Percentiles rank a stretch among this genome's conserved stretches.
These are phyloP conservation scores for Tenthredo livida DNA, from an alignment of 2,888 invertebrate genomes.

Conservation along the genomic window DNA sequence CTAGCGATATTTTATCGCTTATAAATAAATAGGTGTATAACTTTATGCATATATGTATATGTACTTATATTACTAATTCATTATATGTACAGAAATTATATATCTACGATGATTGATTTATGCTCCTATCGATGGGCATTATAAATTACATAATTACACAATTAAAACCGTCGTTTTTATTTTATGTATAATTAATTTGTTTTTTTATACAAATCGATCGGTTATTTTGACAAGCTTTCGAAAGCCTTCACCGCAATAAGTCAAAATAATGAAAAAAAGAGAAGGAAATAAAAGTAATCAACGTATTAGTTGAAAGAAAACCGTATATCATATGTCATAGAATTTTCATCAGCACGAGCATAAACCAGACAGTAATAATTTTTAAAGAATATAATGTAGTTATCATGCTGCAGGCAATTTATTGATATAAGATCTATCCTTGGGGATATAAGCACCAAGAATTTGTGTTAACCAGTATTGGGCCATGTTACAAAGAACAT, in stretches of 20 bases:
- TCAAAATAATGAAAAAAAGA: background rate
- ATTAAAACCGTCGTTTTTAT: background rate
- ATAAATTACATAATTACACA: background rate
- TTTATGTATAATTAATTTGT: background rate
- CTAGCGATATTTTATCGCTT: background rate
- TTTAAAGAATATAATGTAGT: background rate
- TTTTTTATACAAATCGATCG: background rate
- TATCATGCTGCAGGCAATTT: background rate
- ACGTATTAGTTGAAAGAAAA: background rate
- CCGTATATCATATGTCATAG: background rate
- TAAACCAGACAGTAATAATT: background rate
- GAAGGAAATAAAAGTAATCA: too few relatives aligned
- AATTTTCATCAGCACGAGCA: constrained; percentile 11
- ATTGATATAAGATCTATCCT: background rate
- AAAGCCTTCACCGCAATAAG: too few relatives aligned
- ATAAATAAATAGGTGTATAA: too few relatives aligned
- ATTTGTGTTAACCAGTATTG: background rate
- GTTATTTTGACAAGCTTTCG: background rate
- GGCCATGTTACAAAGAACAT: background rate
- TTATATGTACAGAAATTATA: background rate
- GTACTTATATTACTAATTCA: background rate
- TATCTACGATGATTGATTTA: background rate
- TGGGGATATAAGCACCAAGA: background rate
- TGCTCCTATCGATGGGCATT: constrained; percentile 2
- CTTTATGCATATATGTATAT: background rate